A percentile compares a stretch with the other conserved stretches of the same genome.
Conservation (phyloP, 2,113 vertebrate species). For the Xenus cinereus region DNA sequence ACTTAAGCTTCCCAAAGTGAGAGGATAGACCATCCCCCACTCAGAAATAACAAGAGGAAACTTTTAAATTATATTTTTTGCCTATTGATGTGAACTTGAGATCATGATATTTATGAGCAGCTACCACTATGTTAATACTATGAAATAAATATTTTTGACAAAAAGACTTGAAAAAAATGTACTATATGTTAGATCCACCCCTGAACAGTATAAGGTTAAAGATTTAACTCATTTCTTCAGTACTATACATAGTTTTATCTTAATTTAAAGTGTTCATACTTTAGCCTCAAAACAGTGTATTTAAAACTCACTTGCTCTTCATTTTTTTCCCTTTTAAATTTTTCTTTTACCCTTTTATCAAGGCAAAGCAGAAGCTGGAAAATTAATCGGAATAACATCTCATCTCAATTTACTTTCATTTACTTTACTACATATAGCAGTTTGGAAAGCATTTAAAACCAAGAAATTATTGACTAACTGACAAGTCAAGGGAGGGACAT, state of each 20-base stretch:
- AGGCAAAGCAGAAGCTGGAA: background rate
- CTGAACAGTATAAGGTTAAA: background rate
- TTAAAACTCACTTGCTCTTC: background rate
- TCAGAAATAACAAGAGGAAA: background rate
- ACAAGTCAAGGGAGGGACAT: slow-evolving; percentile 2
- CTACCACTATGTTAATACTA: background rate
- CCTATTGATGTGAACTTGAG: background rate
- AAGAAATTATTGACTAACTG: background rate
- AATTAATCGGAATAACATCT: background rate
- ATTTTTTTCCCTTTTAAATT: background rate
- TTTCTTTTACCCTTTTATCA: background rate
- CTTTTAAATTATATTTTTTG: background rate
- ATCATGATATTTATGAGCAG: background rate
- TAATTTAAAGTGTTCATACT: background rate
- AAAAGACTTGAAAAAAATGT: background rate
- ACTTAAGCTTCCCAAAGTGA: background rate
- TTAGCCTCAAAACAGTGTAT: background rate
- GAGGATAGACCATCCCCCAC: fast-evolving
- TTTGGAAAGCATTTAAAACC: slow-evolving; percentile 1
- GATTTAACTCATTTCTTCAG: background rate
- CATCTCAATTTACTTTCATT: background rate
- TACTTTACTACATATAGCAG: background rate
- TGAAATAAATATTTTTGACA: background rate
- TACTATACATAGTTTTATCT: background rate
- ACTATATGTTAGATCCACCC: background rate